These are phyloP conservation scores for Tamandua tetradactyla DNA, from an alignment of 2,797 vertebrate species.

Conservation along the genomic window DNA sequence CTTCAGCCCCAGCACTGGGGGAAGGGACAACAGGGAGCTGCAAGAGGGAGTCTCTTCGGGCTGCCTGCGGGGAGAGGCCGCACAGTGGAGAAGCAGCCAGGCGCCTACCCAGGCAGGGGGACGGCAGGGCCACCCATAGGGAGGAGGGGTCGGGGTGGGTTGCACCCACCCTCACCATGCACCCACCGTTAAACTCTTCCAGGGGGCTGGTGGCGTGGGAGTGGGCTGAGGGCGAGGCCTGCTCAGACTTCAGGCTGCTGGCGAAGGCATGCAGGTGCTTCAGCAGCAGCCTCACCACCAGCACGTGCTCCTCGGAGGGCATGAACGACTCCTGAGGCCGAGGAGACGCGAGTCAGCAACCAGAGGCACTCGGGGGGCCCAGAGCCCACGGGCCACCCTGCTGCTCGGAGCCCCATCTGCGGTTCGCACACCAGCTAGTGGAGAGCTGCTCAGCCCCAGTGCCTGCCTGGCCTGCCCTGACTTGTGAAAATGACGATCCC, in stretches of 20 bases:
- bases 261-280: constrained; percentile 97
- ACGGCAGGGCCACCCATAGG: too few relatives aligned
- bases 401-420: too few relatives aligned
- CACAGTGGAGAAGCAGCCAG: background rate
- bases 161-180: too few relatives aligned
- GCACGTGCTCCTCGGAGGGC: constrained; percentile 95
- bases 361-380: too few relatives aligned
- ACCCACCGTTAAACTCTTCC: constrained; percentile 97
- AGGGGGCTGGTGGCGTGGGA: constrained; percentile 94
- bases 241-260: constrained; percentile 94
- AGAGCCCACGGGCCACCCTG: too few relatives aligned
- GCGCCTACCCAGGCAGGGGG: too few relatives aligned
- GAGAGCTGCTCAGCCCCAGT: background rate
- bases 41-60: too few relatives aligned
- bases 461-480: too few relatives aligned
- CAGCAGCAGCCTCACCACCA: constrained; percentile 94
- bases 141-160: too few relatives aligned
- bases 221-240: constrained; percentile 87
- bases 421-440: too few relatives aligned
- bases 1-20: background rate
- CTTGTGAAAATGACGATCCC: background rate
- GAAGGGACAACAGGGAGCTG: background rate
- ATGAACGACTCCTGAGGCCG: constrained; percentile 92
- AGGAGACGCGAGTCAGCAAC: background rate
- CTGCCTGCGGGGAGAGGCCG: background rate